phyloP scores from a whole-genome alignment of 1,140 invertebrate genomes.

The Drosophila trapezifrons region DNA sequence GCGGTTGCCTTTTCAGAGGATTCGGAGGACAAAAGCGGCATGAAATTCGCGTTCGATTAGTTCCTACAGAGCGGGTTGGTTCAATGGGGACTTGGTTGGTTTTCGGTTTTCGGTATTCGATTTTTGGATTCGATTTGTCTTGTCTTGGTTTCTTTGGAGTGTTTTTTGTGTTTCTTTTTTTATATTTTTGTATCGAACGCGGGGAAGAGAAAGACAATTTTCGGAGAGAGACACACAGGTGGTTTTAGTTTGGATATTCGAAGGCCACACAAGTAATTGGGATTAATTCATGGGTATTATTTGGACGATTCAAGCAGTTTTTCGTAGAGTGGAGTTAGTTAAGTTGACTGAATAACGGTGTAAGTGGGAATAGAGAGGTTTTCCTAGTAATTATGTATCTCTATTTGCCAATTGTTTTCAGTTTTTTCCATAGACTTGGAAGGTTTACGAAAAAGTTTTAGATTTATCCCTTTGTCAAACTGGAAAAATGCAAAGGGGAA shows the following conservation, averaged over 20 bases:
- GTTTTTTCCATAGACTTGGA: neutral
- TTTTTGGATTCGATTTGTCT: conserved; percentile 12
- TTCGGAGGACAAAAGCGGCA: conserved; percentile 82
- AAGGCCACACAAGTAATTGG: conserved; percentile 34
- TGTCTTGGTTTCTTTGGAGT: conserved; percentile 32
- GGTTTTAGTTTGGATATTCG: conserved; percentile 46
- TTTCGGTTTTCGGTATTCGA: conserved; percentile 29
- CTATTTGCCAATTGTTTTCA: neutral
- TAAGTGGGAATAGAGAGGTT: neutral
- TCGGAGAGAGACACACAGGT: conserved; percentile 48
- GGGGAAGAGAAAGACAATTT: conserved; percentile 50
- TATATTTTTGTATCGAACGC: conserved; percentile 33
- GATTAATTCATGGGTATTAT: conserved; percentile 37
- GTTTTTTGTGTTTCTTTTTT: conserved; percentile 20
- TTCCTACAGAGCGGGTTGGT: conserved; percentile 69
- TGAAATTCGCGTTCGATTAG: conserved; percentile 84
- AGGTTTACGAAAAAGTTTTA: neutral
- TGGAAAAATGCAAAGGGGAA: too few species aligned
- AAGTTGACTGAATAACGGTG: neutral
- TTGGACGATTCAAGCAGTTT: neutral
- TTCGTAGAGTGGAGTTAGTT: neutral
- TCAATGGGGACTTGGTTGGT: conserved; percentile 59
- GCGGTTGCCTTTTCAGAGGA: conserved; percentile 65
- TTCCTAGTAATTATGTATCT: neutral
- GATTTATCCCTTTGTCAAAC: too few species aligned